A percentile compares a stretch with the other conserved stretches of the same genome.
Evolutionary conservation across 2,113 vertebrate species (phyloP).

Genomic region (Ictalurus furcatus): DNA sequence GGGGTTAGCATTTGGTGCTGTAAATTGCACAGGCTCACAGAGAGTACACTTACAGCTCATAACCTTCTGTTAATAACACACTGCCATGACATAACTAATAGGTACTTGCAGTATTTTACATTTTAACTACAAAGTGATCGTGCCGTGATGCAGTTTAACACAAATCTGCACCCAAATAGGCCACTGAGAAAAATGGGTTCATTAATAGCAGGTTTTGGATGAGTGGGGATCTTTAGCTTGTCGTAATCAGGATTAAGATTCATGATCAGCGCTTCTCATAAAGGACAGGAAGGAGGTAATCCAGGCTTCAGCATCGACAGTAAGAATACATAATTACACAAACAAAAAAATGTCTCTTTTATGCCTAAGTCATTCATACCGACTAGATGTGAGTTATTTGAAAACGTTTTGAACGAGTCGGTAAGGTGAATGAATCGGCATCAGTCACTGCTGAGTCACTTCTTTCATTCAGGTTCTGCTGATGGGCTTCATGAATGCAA

Average conservation of each 20-base stretch:
- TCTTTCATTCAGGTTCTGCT: background rate
- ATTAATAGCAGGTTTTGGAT: constrained; percentile 1
- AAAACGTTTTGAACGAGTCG: background rate
- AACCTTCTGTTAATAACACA: background rate
- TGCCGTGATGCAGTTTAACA: background rate
- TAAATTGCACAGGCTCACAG: background rate
- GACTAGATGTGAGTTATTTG: background rate
- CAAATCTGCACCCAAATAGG: background rate
- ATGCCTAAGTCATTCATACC: background rate
- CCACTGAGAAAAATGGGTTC: background rate
- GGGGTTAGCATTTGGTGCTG: background rate
- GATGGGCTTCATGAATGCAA: background rate
- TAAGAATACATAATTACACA: background rate
- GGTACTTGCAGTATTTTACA: constrained; percentile 8
- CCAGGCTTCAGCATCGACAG: background rate
- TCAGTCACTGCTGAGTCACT: background rate
- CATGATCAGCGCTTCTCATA: constrained; percentile 25
- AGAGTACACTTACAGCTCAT: background rate
- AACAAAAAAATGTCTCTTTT: background rate
- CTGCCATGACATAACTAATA: background rate
- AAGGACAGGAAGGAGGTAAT: constrained; percentile 1
- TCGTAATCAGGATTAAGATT: constrained; percentile 33
- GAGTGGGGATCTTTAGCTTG: background rate
- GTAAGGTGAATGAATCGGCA: background rate
- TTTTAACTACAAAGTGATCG: constrained; percentile 16